These are phyloP conservation scores for Theocolax elegans DNA, from an alignment of 1,140 invertebrate species.

Conservation along the genomic window DNA sequence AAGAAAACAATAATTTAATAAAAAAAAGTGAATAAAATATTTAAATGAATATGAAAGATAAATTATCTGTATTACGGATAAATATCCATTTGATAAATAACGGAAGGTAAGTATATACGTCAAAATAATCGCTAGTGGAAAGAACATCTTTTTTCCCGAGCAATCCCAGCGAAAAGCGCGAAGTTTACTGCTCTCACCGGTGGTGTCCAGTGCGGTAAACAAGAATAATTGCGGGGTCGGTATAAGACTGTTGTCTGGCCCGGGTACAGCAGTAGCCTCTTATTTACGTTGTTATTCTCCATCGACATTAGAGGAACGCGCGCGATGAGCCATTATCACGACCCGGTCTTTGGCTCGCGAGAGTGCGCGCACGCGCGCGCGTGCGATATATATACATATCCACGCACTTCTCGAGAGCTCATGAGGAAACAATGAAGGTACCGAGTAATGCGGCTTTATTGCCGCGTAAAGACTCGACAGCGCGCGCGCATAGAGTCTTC, in stretches of 20 bases:
- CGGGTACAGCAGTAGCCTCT: no score
- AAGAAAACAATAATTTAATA: no score
- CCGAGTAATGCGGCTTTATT: constrained; percentile 55
- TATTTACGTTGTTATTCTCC: constrained; percentile 22
- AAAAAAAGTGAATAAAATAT: no score
- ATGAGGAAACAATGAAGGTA: constrained; percentile 55
- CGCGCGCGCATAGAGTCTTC: constrained; percentile 37
- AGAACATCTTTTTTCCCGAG: background rate
- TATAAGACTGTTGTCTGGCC: constrained; percentile 50
- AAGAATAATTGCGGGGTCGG: constrained; percentile 57
- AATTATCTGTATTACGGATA: no score
- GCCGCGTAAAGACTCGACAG: constrained; percentile 59
- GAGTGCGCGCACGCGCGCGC: background rate
- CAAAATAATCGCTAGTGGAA: no score
- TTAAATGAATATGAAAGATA: no score
- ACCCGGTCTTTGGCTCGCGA: background rate
- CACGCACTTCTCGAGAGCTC: constrained; percentile 48
- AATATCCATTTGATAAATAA: no score
- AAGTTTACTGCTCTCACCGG: constrained; percentile 20
- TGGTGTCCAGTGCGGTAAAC: constrained; percentile 51
- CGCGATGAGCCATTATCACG: constrained; percentile 13
- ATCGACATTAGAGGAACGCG: constrained; percentile 47
- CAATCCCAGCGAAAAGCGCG: background rate
- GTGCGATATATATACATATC: constrained; percentile 25
- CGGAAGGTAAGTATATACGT: no score